A percentile compares a stretch with the other conserved stretches of the same genome.
Evolutionary conservation across 1,140 invertebrate species (phyloP).

Genomic region (Zaprionus taronus): DNA sequence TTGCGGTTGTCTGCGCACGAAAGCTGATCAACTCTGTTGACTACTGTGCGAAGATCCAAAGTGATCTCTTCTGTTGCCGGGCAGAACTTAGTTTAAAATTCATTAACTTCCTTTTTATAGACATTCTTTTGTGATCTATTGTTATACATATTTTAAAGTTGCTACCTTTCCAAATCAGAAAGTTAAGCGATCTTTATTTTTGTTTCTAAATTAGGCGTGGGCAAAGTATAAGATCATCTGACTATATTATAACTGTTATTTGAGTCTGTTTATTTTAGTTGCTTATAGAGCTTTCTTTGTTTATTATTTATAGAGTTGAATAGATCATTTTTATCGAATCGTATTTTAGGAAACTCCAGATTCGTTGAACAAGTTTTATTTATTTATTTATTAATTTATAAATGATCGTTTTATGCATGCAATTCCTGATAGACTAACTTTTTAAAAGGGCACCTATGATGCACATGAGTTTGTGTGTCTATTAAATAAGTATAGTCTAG

Average conservation of each 20-base stretch:
- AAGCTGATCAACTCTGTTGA: neutral
- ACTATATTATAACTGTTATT: too few species aligned
- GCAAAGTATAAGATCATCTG: too few species aligned
- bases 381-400: too few species aligned
- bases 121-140: neutral
- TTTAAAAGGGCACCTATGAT: too few species aligned
- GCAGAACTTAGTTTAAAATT: neutral
- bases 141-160: neutral
- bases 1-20: slow-evolving; percentile 46
- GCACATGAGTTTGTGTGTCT: too few species aligned
- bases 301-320: neutral
- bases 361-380: too few species aligned
- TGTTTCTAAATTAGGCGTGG: too few species aligned
- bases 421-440: too few species aligned
- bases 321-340: too few species aligned
- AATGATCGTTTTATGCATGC: too few species aligned
- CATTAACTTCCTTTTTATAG: neutral
- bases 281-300: neutral
- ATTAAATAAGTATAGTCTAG: too few species aligned
- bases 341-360: too few species aligned
- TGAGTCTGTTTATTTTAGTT: neutral
- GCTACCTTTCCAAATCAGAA: neutral
- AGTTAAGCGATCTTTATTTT: neutral
- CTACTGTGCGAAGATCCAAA: neutral
- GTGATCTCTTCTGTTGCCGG: neutral